A percentile compares a stretch with the other conserved stretches of the same genome.
These are phyloP conservation scores for Catharus minimus DNA, from an alignment of 2,113 vertebrate species.

Conservation along the genomic window DNA sequence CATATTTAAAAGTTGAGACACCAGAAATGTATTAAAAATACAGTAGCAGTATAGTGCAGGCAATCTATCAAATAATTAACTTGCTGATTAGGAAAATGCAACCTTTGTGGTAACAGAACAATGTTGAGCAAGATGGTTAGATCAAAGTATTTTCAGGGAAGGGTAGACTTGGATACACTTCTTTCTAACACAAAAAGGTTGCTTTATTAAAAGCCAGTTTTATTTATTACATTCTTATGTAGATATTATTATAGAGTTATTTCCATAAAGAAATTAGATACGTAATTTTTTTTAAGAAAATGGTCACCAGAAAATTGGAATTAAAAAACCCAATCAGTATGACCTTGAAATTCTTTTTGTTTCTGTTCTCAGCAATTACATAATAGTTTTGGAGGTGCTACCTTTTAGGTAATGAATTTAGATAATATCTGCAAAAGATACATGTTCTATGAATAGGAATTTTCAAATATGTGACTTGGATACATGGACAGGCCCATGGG, in stretches of 20 bases:
- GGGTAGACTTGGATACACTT: neutral
- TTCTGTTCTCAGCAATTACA: neutral
- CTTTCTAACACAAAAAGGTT: neutral
- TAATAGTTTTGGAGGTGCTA: neutral
- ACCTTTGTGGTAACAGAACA: neutral
- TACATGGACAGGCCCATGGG: neutral
- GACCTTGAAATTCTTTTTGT: neutral
- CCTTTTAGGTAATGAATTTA: neutral
- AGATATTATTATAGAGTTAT: neutral
- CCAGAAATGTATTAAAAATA: neutral
- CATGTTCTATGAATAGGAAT: neutral
- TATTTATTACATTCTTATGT: neutral
- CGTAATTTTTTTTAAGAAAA: neutral
- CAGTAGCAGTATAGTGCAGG: neutral
- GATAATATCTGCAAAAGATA: neutral
- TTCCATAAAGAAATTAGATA: neutral
- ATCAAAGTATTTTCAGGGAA: neutral
- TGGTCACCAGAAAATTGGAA: neutral
- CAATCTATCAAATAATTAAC: neutral
- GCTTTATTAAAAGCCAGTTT: neutral
- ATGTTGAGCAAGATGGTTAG: neutral
- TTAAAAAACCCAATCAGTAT: neutral
- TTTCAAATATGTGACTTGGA: neutral
- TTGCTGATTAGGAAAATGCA: neutral
- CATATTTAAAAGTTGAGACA: neutral